Conservation (phyloP, 1,140 invertebrate species). For the Leptinotarsa undecemlineata region DNA sequence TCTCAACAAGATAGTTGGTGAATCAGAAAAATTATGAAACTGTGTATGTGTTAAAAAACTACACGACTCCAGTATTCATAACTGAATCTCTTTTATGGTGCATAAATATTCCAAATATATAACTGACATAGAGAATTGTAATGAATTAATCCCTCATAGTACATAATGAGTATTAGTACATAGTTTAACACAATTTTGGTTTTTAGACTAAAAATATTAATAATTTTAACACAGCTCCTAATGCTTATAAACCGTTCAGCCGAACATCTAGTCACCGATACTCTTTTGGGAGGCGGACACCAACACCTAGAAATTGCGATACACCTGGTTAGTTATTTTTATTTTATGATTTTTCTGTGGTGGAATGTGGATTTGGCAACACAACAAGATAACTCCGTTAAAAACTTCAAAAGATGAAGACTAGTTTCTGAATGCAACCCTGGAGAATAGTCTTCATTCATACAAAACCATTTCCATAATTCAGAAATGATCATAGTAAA, state of each 20-base stretch:
- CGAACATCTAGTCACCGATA: constrained; percentile 62
- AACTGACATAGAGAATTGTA: too few relatives aligned
- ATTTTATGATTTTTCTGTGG: constrained; percentile 18
- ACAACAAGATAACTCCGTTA: not conserved
- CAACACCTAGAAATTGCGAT: constrained; percentile 59
- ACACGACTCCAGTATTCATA: too few relatives aligned
- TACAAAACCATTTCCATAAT: too few relatives aligned
- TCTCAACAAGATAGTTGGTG: too few relatives aligned
- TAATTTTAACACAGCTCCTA: constrained; percentile 50
- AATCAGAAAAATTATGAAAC: too few relatives aligned
- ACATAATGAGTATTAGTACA: not conserved
- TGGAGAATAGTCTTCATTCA: too few relatives aligned
- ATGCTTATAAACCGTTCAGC: constrained; percentile 54
- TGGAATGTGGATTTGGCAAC: not conserved
- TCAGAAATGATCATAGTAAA: too few relatives aligned
- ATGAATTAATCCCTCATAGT: not conserved
- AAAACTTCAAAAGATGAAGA: not conserved
- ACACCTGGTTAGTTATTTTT: constrained; percentile 59
- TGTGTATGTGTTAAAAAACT: too few relatives aligned
- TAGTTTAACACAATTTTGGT: constrained; percentile 17
- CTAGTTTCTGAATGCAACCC: too few relatives aligned
- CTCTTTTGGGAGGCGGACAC: constrained; percentile 66
- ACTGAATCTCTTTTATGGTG: too few relatives aligned
- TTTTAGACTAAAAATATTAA: constrained; percentile 27
- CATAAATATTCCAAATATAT: too few relatives aligned